Evolutionary conservation across 2,888 invertebrate species (phyloP).

Genomic region (Macaria notata): DNA sequence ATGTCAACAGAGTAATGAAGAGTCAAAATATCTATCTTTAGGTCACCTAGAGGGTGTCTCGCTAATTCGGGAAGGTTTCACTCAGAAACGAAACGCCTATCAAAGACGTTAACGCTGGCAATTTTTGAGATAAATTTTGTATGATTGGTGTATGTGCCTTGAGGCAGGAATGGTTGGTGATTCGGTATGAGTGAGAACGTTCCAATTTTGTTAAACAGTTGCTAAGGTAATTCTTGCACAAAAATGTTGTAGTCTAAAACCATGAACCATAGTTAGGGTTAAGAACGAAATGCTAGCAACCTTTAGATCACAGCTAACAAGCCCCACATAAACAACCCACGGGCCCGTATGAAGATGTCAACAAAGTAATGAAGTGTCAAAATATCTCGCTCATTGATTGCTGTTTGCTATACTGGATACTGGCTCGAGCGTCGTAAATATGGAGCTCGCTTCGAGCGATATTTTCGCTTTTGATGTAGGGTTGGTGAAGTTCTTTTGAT

Average conservation of each 20-base stretch:
- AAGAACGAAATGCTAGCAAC: neutral
- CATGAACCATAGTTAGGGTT: too few relatives aligned
- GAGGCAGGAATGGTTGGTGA: too few relatives aligned
- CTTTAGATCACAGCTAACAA: slow-evolving; percentile 47
- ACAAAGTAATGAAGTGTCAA: slow-evolving; percentile 76
- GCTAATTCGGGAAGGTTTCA: too few relatives aligned
- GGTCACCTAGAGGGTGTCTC: too few relatives aligned
- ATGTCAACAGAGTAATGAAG: slow-evolving; percentile 76
- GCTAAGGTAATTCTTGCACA: too few relatives aligned
- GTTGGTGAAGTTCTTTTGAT: slow-evolving; percentile 1
- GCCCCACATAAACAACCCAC: slow-evolving; percentile 65
- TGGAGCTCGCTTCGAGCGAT: slow-evolving; percentile 46
- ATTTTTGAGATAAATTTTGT: too few relatives aligned
- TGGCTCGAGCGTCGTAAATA: slow-evolving; percentile 48
- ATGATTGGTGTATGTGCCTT: too few relatives aligned
- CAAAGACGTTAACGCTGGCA: too few relatives aligned
- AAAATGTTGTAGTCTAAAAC: too few relatives aligned
- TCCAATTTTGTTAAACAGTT: too few relatives aligned
- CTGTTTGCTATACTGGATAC: slow-evolving; percentile 15
- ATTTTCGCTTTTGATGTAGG: slow-evolving; percentile 36
- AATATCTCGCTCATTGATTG: slow-evolving; percentile 68
- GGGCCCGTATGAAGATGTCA: slow-evolving; percentile 76
- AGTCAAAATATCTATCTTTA: slow-evolving; percentile 62
- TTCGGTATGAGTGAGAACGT: too few relatives aligned
- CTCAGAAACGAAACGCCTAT: too few relatives aligned